A percentile compares a stretch with the other conserved stretches of the same genome.
Evolutionary conservation across 2,888 invertebrate genomes (phyloP).

Genomic region (Drosophila nr. perissopoda): DNA sequence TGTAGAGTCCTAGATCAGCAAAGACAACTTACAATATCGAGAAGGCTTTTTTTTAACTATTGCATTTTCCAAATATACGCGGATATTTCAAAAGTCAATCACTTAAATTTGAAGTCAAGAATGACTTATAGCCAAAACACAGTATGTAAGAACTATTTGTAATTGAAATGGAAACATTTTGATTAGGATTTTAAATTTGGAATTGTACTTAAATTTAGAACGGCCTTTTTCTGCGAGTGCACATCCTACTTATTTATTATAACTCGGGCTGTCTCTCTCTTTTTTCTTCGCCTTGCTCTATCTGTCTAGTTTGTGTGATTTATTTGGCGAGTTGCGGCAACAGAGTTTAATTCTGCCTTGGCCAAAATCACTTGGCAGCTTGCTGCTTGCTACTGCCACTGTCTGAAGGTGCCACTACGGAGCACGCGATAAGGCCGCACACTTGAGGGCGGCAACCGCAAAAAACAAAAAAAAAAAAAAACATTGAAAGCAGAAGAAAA

Average conservation of each 20-base stretch:
- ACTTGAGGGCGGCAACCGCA: conserved; percentile 64
- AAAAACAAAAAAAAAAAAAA: conserved; percentile 19
- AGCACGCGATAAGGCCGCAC: conserved; percentile 77
- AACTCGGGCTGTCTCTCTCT: conserved; percentile 6
- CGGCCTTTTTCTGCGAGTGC: neutral
- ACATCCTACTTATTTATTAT: conserved; percentile 45
- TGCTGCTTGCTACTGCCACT: conserved; percentile 24
- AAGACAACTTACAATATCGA: neutral
- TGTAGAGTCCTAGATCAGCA: neutral
- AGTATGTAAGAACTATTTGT: neutral
- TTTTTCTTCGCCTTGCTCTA: neutral
- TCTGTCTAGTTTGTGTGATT: conserved; percentile 53
- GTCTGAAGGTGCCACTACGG: conserved; percentile 70
- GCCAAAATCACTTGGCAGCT: conserved; percentile 63
- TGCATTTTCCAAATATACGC: too few relatives aligned
- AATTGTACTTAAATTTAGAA: neutral
- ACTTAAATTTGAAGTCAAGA: neutral
- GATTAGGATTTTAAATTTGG: neutral
- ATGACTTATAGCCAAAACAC: neutral
- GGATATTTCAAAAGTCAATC: neutral
- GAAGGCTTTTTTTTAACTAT: too few relatives aligned
- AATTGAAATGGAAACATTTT: neutral
- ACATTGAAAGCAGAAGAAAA: conserved; percentile 1
- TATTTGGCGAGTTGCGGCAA: conserved; percentile 64
- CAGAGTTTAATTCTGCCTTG: conserved; percentile 55